Conservation (phyloP, 2,888 invertebrate species). For the Sepiola atlantica region DNA sequence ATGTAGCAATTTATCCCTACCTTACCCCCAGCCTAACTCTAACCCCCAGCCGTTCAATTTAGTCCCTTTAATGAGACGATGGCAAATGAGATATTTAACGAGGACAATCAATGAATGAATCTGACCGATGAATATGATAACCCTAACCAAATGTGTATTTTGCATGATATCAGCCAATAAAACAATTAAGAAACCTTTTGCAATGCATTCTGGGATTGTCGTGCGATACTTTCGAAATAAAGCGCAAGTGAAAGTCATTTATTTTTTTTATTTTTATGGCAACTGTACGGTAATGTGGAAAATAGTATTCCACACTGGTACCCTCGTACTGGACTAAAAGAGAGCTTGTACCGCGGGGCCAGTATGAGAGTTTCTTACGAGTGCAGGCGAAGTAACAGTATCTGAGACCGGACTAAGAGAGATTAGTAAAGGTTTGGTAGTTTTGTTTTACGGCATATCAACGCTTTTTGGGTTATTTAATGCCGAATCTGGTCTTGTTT, state of each 20-base stretch:
- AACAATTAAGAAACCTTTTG: background rate
- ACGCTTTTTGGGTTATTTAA: too few species aligned
- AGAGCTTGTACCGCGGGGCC: too few species aligned
- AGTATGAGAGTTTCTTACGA: too few species aligned
- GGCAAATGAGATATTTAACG: background rate
- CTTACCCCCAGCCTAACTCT: background rate
- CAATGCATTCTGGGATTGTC: background rate
- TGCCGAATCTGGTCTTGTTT: too few species aligned
- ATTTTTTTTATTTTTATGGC: background rate
- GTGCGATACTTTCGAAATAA: background rate
- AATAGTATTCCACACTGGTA: too few species aligned
- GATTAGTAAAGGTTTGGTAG: too few species aligned
- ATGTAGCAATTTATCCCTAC: background rate
- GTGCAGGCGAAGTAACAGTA: too few species aligned
- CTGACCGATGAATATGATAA: background rate
- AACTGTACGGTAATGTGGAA: too few species aligned
- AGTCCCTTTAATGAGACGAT: background rate
- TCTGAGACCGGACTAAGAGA: too few species aligned
- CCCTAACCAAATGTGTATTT: background rate
- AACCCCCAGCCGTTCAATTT: background rate
- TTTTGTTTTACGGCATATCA: too few species aligned
- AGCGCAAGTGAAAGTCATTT: background rate
- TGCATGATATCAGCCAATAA: background rate
- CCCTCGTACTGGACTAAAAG: too few species aligned
- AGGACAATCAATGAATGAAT: background rate